A percentile compares a stretch with the other conserved stretches of the same genome.
These are phyloP conservation scores for Siniperca knerii DNA, from an alignment of 2,113 vertebrate genomes.

Conservation along the genomic window DNA sequence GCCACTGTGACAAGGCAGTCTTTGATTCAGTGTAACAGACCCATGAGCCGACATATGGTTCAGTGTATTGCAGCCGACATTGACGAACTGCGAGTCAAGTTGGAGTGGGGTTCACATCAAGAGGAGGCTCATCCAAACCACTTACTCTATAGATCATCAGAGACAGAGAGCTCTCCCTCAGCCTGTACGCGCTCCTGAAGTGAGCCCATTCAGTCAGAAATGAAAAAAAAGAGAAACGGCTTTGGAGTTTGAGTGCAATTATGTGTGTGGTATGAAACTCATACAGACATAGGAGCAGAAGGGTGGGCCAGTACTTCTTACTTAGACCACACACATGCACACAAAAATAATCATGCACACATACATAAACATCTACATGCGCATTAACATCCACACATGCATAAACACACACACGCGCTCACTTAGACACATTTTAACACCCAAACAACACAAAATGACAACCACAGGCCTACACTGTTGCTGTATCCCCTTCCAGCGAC, in stretches of 20 bases:
- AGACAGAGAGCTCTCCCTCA: conserved; percentile 67
- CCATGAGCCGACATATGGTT: conserved; percentile 79
- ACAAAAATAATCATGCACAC: conserved; percentile 47
- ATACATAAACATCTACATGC: conserved; percentile 27
- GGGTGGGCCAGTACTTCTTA: conserved; percentile 55
- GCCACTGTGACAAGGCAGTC: conserved; percentile 67
- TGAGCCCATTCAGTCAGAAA: conserved; percentile 62
- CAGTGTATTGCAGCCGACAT: conserved; percentile 72
- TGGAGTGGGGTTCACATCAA: conserved; percentile 71
- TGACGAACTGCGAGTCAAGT: conserved; percentile 76
- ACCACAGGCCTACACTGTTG: conserved; percentile 51
- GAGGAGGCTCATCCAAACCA: conserved; percentile 67
- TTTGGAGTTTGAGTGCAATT: conserved; percentile 32
- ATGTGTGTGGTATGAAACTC: conserved; percentile 67
- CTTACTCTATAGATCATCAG: conserved; percentile 78
- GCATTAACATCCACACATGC: conserved; percentile 27
- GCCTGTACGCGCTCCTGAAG: conserved; percentile 52
- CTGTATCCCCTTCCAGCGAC: conserved; percentile 55
- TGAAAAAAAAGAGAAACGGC: conserved; percentile 51
- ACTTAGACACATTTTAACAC: conserved; percentile 38
- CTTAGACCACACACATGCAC: conserved; percentile 78
- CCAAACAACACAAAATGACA: conserved; percentile 64
- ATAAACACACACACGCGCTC: conserved; percentile 29
- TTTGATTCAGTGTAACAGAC: conserved; percentile 54
- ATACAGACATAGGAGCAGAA: conserved; percentile 52